Conservation (phyloP, 2,888 invertebrate species). For the Chloroclystis v-ata region DNA sequence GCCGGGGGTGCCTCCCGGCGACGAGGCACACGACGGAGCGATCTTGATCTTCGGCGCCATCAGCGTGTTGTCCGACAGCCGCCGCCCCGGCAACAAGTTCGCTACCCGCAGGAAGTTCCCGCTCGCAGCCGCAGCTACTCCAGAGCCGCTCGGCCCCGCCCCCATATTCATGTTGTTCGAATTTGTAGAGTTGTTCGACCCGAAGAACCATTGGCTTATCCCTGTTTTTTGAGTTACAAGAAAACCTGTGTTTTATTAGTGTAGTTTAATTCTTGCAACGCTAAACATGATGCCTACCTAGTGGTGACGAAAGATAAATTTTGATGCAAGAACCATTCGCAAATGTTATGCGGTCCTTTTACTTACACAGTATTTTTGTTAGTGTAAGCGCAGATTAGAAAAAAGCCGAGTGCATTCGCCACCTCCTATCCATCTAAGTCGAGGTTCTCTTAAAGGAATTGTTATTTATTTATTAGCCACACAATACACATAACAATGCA, state of each 20-base stretch:
- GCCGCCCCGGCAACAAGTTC: conserved; percentile 88
- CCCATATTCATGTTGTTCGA: conserved; percentile 62
- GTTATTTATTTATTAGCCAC: no score
- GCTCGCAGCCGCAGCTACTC: conserved; percentile 4
- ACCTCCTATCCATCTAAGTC: conserved; percentile 2
- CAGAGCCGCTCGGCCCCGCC: conserved; percentile 9
- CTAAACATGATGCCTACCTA: conserved; percentile 14
- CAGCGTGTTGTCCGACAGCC: conserved; percentile 93
- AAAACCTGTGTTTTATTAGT: conserved; percentile 11
- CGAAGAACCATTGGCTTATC: conserved; percentile 90
- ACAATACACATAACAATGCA: no score
- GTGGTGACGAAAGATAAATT: conserved; percentile 14
- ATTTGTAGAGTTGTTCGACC: conserved; percentile 87
- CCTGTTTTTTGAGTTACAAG: conserved; percentile 41
- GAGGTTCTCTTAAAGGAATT: neutral
- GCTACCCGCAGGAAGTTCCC: conserved; percentile 91
- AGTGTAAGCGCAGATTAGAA: neutral
- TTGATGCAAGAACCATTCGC: neutral
- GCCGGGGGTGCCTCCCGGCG: conserved; percentile 83
- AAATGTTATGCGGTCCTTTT: neutral
- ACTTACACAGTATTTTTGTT: no score
- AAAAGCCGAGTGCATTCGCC: conserved; percentile 7
- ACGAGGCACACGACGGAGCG: conserved; percentile 92
- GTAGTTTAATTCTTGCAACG: conserved; percentile 1
- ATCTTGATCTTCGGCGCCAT: conserved; percentile 94